These are phyloP conservation scores for Sapayoa aenigma DNA, from an alignment of 2,113 vertebrate species.

Conservation along the genomic window DNA sequence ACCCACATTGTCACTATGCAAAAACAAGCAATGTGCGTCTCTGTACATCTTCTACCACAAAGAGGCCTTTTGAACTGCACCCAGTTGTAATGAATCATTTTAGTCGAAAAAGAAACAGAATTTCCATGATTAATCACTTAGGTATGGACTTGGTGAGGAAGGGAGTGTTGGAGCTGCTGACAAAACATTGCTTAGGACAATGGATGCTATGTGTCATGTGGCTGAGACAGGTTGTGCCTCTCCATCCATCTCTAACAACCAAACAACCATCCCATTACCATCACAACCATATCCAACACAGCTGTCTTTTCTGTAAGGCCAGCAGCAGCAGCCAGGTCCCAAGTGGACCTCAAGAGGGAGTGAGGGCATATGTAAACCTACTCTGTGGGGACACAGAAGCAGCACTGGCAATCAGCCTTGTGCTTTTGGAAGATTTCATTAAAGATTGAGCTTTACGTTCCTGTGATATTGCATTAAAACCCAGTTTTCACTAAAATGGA, in stretches of 20 bases:
- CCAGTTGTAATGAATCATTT: neutral
- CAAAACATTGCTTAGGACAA: neutral
- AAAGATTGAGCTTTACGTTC: neutral
- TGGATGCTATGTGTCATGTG: neutral
- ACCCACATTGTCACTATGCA: neutral
- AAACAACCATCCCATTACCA: neutral
- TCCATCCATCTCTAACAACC: neutral
- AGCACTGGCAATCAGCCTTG: neutral
- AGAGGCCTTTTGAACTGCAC: neutral
- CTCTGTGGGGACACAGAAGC: neutral
- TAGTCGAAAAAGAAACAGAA: neutral
- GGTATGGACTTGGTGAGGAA: neutral
- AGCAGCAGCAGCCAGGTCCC: neutral
- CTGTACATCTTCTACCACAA: neutral
- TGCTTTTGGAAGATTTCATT: neutral
- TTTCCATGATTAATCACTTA: neutral
- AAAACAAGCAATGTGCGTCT: neutral
- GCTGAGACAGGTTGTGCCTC: neutral
- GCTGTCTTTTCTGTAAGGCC: neutral
- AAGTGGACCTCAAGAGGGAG: neutral
- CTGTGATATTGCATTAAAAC: neutral
- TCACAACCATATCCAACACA: neutral
- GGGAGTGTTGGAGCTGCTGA: neutral
- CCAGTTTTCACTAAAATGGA: neutral
- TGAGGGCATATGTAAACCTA: neutral